Evolutionary conservation across 2,888 invertebrate species (phyloP).

Genomic region (Agrochola macilenta): DNA sequence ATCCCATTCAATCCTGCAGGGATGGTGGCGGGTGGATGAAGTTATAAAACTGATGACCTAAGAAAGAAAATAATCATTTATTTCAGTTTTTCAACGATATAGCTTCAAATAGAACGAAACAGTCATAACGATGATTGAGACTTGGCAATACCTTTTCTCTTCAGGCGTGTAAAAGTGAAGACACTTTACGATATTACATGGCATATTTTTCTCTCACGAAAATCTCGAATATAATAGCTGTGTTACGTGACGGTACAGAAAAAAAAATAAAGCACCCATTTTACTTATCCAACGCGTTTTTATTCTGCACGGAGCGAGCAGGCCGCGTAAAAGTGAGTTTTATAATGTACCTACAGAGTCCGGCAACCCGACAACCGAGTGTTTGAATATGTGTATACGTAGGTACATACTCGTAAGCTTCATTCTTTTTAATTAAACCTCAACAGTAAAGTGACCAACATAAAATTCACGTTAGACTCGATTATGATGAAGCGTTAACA

Average conservation of each 20-base stretch:
- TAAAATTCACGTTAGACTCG: slow-evolving; percentile 8
- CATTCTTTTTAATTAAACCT: slow-evolving; percentile 24
- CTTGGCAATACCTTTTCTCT: slow-evolving; percentile 23
- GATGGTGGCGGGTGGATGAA: not conserved
- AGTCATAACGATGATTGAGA: slow-evolving; percentile 17
- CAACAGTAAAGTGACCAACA: not conserved
- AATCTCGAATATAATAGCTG: slow-evolving; percentile 37
- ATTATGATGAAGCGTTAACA: slow-evolving; percentile 1
- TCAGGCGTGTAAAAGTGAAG: not conserved
- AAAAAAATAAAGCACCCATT: slow-evolving; percentile 37
- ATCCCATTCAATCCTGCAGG: not conserved
- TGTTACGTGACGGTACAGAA: slow-evolving; percentile 32
- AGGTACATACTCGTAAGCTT: not conserved
- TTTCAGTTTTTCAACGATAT: too few species aligned
- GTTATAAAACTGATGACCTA: not conserved
- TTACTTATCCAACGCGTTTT: slow-evolving; percentile 46
- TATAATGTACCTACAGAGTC: slow-evolving; percentile 26
- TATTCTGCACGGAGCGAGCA: slow-evolving; percentile 18
- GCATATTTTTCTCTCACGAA: slow-evolving; percentile 34
- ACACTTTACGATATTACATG: slow-evolving; percentile 31
- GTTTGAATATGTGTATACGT: slow-evolving; percentile 18
- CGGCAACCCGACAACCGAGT: not conserved
- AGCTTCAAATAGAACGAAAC: not conserved
- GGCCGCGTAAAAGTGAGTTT: slow-evolving; percentile 18
- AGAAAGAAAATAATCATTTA: not conserved